Evolutionary conservation across 2,888 invertebrate genomes (phyloP), one percentile per base, ranked within the genome.

Genomic region (Caenorhabditis zanzibari): DNA sequence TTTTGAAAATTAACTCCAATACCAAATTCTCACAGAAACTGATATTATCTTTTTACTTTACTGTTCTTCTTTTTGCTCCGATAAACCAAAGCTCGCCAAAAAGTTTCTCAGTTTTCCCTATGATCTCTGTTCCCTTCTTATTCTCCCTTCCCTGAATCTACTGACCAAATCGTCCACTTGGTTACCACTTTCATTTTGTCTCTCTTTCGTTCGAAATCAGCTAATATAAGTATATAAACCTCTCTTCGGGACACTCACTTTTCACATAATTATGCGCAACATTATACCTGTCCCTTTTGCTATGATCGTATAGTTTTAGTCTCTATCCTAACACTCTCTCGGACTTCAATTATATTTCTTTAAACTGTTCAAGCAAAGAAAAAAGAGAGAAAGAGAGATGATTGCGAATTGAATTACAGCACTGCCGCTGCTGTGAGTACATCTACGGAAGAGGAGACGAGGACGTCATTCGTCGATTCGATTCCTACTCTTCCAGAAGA

Each of bases 261-360:
- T 73, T 61, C 63, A 64, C 63, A 66, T 75, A 66, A 75, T 66
- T 75, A 75, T 75, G 75, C 75, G 68, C 68, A 75, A 75, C 75
- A 75, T 64, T 74, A 74, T 75, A 58, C 64, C 47, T 47, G 24
- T 58, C 44, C 44, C 54, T 24, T 54, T 63, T 44, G n/a, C 63
- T 7, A 41, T 58, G 19, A 59, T 59, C 58, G 73, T 73, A 73
- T 61, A 73, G 61, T 73, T 73, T 61, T 52, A 59, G 49, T 52
- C 44, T 26, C 28, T 56, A 1, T 38, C 41, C 19, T 12, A 22
- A 22, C 26, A 19, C 12, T 28, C 32, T 35, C 38, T 58, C 12
- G 26, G 32, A 61, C 19, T 61, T 35, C 35, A 19, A 52, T 52
- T 52, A 19, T 52, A 22, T 52, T 52, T 56, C 56, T 28, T 26